Conservation (phyloP, 2,888 invertebrate genomes). For the Philaethria dido region DNA sequence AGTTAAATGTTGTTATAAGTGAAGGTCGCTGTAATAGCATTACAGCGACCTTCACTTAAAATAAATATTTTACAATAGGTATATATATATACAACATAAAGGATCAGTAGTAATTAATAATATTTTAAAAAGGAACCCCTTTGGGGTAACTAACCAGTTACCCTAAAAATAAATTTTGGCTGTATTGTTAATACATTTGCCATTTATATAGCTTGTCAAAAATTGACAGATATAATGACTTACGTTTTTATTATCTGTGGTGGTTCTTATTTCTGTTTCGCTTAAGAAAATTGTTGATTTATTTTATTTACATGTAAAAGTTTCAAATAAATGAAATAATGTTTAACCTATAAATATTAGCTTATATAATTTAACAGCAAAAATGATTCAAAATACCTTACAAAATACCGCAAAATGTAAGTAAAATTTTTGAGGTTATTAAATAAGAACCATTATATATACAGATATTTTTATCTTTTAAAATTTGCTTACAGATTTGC, state of each 20-base stretch:
- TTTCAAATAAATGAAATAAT: not conserved
- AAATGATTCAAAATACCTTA: conserved; percentile 64
- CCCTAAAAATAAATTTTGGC: too few species aligned
- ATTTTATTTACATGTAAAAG: not conserved
- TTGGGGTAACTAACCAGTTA: too few species aligned
- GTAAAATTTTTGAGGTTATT: conserved; percentile 60
- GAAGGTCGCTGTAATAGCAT: too few species aligned
- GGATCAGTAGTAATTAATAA: too few species aligned
- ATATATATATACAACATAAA: too few species aligned
- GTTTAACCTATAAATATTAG: not conserved
- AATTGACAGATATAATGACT: not conserved
- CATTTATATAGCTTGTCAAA: not conserved
- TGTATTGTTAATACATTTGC: not conserved
- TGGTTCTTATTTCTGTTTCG: not conserved
- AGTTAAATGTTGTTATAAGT: too few species aligned
- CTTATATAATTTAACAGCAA: conserved; percentile 1
- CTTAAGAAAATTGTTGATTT: not conserved
- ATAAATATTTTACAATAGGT: too few species aligned
- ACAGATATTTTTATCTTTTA: conserved; percentile 33
- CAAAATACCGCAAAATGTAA: conserved; percentile 72
- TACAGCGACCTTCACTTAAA: too few species aligned
- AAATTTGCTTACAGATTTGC: conserved; percentile 63
- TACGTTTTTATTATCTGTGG: not conserved
- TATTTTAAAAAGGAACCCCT: too few species aligned
- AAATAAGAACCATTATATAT: not conserved